Percentiles rank a stretch among this genome's conserved stretches.
Conservation (phyloP, 2,797 vertebrate species). For the Bradypus variegatus region DNA sequence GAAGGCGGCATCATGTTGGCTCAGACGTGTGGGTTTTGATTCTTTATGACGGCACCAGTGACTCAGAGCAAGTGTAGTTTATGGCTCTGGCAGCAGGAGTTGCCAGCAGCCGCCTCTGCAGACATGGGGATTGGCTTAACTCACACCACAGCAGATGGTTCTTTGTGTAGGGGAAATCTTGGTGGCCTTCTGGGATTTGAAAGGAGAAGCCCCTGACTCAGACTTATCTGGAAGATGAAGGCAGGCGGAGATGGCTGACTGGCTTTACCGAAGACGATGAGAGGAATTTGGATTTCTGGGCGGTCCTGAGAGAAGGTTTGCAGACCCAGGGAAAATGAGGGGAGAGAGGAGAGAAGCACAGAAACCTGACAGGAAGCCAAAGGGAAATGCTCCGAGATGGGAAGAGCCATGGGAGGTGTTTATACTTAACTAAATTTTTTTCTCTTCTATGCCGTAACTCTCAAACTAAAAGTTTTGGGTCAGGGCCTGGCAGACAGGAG, state of each 20-base stretch:
- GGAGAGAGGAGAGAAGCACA: background rate
- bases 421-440: background rate
- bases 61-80: background rate
- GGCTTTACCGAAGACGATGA: background rate
- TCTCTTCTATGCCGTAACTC: background rate
- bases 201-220: background rate
- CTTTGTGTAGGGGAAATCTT: too few species aligned
- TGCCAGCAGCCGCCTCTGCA: background rate
- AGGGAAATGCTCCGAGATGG: background rate
- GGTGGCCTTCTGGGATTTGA: background rate
- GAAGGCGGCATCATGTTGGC: background rate
- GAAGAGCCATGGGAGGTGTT: background rate
- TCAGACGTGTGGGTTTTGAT: rapidly evolving
- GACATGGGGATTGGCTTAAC: too few species aligned
- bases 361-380: background rate
- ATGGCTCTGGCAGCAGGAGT: background rate
- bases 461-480: background rate
- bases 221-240: background rate
- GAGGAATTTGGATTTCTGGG: background rate
- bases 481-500: background rate
- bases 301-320: too few species aligned
- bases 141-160: background rate
- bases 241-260: background rate
- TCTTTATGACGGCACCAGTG: background rate
- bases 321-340: background rate